Evolutionary conservation across 1,140 invertebrate genomes (phyloP).

Genomic region (Harpegnathos saltator): DNA sequence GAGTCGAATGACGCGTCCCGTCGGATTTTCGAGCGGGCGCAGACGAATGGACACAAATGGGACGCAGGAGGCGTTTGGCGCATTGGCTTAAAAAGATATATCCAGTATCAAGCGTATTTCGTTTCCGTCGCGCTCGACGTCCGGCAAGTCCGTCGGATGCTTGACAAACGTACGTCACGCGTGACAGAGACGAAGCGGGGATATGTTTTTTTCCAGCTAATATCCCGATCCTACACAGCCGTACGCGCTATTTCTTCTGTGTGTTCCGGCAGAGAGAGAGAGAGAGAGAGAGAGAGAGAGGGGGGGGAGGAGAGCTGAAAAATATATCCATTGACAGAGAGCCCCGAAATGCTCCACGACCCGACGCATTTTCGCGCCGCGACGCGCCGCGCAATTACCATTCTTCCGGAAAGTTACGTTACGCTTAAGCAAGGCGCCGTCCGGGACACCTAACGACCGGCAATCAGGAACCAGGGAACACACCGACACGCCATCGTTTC

Average conservation of each 20-base stretch:
- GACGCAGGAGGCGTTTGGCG: not conserved
- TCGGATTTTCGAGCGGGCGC: constrained; percentile 18
- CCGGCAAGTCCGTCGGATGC: not conserved
- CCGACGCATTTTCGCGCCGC: constrained; percentile 37
- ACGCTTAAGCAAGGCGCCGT: constrained; percentile 21
- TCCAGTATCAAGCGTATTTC: constrained; percentile 29
- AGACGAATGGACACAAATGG: constrained; percentile 17
- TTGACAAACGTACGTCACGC: constrained; percentile 31
- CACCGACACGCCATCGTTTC: not conserved
- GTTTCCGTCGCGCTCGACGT: constrained; percentile 1
- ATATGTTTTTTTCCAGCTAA: not conserved
- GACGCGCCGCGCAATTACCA: constrained; percentile 51
- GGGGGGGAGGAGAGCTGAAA: too few relatives aligned
- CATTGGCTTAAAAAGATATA: constrained; percentile 9
- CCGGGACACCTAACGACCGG: constrained; percentile 58
- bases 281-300: not conserved
- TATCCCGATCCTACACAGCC: not conserved
- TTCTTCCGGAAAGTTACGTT: constrained; percentile 50
- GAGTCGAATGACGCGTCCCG: constrained; percentile 28
- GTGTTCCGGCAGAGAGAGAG: too few relatives aligned
- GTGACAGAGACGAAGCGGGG: constrained; percentile 25
- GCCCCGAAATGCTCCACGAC: not conserved
- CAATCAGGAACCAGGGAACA: constrained; percentile 63
- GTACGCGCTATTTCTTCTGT: not conserved
- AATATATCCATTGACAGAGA: too few relatives aligned